A percentile compares a stretch with the other conserved stretches of the same genome.
These are phyloP conservation scores for Sceliomorpha sp. DNA, from an alignment of 2,888 invertebrate species.

Conservation along the genomic window DNA sequence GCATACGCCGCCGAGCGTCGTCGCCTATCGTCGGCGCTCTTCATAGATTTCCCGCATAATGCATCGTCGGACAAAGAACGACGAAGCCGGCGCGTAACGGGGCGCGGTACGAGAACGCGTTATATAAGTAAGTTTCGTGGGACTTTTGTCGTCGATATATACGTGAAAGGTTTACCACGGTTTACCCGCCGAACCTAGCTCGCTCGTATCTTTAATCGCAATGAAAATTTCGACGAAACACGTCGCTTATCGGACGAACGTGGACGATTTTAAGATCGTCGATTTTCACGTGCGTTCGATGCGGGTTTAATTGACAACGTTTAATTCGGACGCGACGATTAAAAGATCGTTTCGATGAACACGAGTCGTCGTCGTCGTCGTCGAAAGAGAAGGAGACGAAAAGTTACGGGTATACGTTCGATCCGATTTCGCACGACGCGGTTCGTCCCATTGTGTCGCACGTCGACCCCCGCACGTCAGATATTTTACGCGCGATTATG, in stretches of 20 bases:
- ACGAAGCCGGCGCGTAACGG: not conserved
- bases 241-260: not conserved
- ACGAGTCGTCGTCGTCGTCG: too few species aligned
- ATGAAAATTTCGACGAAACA: constrained; percentile 6
- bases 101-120: not conserved
- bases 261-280: too few species aligned
- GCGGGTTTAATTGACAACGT: too few species aligned
- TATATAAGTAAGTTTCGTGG: too few species aligned
- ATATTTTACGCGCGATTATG: constrained; percentile 40
- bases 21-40: constrained; percentile 3
- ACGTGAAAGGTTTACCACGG: too few species aligned
- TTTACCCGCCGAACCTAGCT: too few species aligned
- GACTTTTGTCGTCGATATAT: constrained; percentile 1
- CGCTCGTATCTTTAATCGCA: constrained; percentile 12
- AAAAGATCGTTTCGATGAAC: too few species aligned
- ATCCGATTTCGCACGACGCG: constrained; percentile 4
- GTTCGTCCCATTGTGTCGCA: constrained; percentile 18
- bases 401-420: constrained; percentile 13
- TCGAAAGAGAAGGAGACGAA: constrained; percentile 12
- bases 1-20: not conserved
- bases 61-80: constrained; percentile 1
- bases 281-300: too few species aligned
- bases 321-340: too few species aligned
- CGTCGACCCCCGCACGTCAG: constrained; percentile 33
- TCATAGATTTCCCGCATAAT: constrained; percentile 2